phyloP scores from a whole-genome alignment of 1,140 invertebrate genomes.

The Lasioglossum albipes region DNA sequence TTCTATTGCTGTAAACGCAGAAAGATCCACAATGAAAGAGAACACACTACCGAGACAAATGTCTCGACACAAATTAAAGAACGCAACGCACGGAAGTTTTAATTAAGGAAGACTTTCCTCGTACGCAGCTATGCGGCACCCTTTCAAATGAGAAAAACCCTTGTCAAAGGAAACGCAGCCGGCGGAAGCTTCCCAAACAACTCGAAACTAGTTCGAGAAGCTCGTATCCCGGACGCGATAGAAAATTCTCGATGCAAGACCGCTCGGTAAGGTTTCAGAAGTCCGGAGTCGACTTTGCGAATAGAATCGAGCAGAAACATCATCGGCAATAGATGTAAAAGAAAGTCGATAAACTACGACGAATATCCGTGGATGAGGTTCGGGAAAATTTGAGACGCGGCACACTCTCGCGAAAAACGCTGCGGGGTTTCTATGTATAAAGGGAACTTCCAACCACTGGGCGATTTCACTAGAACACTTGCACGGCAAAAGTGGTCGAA shows the following conservation, averaged over 20 bases:
- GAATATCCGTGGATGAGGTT: background rate
- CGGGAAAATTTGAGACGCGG: background rate
- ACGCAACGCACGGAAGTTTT: no score
- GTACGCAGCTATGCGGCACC: no score
- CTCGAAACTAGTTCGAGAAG: background rate
- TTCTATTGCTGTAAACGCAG: no score
- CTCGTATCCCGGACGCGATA: no score
- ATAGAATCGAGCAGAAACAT: background rate
- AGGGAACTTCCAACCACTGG: background rate
- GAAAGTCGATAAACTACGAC: conserved; percentile 1
- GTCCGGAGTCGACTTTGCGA: background rate
- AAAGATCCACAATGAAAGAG: no score
- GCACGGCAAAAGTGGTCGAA: background rate
- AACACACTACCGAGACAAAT: no score
- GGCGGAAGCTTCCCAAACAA: background rate
- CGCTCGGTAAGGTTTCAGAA: background rate
- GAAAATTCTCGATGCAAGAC: background rate
- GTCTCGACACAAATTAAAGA: no score
- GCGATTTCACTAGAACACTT: background rate
- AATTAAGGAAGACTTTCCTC: no score
- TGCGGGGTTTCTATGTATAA: no score
- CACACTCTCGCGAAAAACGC: background rate
- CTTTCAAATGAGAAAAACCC: background rate
- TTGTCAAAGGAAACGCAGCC: no score
- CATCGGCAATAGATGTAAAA: background rate